phyloP scores from a whole-genome alignment of 2,113 vertebrate species.

The Neolamprologus fasciatus region DNA sequence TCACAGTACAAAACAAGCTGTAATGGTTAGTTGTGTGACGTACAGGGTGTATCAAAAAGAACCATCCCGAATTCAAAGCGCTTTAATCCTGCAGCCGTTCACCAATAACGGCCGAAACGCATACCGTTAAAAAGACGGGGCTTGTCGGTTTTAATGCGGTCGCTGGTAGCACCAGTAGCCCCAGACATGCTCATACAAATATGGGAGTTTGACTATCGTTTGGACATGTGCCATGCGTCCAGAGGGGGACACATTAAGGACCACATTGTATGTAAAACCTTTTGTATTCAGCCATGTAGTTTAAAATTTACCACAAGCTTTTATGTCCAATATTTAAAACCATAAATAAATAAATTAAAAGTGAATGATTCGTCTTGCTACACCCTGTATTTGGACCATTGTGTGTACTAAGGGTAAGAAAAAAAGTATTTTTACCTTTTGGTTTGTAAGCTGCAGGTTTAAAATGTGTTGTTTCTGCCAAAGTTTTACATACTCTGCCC shows the following conservation, averaged over 20 bases:
- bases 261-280: neutral
- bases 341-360: neutral
- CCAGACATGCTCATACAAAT: neutral
- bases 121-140: neutral
- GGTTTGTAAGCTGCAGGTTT: neutral
- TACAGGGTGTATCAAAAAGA: neutral
- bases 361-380: neutral
- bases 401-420: neutral
- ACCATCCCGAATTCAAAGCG: neutral
- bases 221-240: neutral
- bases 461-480: neutral
- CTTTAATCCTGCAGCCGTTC: neutral
- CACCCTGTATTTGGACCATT: neutral
- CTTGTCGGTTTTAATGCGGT: neutral
- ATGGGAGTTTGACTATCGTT: neutral
- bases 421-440: neutral
- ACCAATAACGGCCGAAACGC: accelerated
- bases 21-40: neutral
- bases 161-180: neutral
- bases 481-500: neutral
- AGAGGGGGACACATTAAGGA: neutral
- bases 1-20: neutral
- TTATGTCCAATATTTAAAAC: neutral
- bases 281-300: neutral
- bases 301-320: neutral